phyloP scores from a whole-genome alignment of 2,113 vertebrate genomes.

The Antechinus flavipes region DNA sequence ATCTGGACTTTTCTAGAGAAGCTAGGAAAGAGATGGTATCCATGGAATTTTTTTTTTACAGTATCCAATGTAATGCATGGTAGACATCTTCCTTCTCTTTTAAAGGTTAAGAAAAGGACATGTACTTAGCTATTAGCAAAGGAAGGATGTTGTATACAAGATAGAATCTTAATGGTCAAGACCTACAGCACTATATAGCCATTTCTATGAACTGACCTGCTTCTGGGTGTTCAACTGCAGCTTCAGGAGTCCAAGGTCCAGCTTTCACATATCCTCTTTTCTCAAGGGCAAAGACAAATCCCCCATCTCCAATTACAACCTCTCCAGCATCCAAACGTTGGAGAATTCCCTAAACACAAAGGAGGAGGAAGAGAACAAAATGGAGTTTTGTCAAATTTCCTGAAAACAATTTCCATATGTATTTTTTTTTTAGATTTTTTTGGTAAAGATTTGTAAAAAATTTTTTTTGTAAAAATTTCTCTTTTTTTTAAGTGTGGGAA shows the following conservation, averaged over 20 bases:
- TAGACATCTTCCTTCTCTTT: background rate
- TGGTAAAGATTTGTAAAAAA: no score
- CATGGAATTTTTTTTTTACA: background rate
- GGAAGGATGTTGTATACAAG: background rate
- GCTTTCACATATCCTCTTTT: constrained; percentile 98
- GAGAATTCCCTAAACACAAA: constrained; percentile 89
- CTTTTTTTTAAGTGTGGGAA: background rate
- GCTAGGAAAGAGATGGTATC: background rate
- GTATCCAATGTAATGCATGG: background rate
- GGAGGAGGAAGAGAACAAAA: background rate
- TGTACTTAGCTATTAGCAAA: background rate
- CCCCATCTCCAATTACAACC: constrained; percentile 96
- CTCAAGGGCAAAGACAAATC: constrained; percentile 97
- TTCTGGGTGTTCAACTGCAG: constrained; percentile 94
- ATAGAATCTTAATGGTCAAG: background rate
- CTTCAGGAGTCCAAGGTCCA: constrained; percentile 98
- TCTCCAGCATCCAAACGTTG: constrained; percentile 94
- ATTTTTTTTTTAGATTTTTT: constrained; percentile 3
- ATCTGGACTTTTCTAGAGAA: background rate
- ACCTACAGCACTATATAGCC: background rate
- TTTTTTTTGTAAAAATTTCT: no score
- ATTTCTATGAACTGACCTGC: constrained; percentile 87
- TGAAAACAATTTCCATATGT: constrained; percentile 16
- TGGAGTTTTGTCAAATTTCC: constrained; percentile 11
- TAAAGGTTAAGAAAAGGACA: background rate